Evolutionary conservation across 2,888 invertebrate species (phyloP), one percentile per base, ranked within the genome.

Genomic region (Spisula subtruncata): DNA sequence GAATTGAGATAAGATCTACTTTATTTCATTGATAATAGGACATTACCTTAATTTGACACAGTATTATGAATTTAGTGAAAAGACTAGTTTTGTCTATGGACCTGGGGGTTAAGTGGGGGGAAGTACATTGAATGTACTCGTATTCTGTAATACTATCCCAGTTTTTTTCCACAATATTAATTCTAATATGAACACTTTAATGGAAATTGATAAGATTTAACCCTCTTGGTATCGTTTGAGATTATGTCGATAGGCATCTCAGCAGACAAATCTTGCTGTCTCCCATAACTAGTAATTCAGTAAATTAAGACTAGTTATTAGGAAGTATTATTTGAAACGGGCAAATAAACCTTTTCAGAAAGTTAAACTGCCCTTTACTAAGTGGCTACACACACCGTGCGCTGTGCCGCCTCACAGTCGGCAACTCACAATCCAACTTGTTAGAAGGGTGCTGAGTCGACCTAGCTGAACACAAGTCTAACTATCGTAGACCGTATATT

Each of bases 31-130:
- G 79, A 89, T 90, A 89, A 92, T 89, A 81, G 87, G 41, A 90
- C 89, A 92, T 90, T 90, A 92, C 92, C 92, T 87, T 85, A 87
- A 92, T 92, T 90, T 90, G 89, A 89, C 88, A 89, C 90, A 90
- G 88, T 81, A 60, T 90, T 90, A 90, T 90, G 92, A 92, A 79
- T 90, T 89, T 82, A 79, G n/a, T 90, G 87, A 92, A 92, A 81
- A 90, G 92, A 91, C 56, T 48, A 85, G 86, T 91, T n/a, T 90
- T 90, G 89, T 90, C 82, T 80, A 89, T 83, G 88, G 88, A 86
- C 89, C 89, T 89, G 81, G 81, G 87, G 89, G 91, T 91, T 91
- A 92, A 92, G 85, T 91, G 90, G 71, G 20, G 90, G 71, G 20
- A n/a, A 81, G 71, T 82, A 81, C 81, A 79, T 85, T 54, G 85